These are phyloP conservation scores for Parasteatoda tepidariorum DNA, from an alignment of 1,140 invertebrate species.

Conservation along the genomic window DNA sequence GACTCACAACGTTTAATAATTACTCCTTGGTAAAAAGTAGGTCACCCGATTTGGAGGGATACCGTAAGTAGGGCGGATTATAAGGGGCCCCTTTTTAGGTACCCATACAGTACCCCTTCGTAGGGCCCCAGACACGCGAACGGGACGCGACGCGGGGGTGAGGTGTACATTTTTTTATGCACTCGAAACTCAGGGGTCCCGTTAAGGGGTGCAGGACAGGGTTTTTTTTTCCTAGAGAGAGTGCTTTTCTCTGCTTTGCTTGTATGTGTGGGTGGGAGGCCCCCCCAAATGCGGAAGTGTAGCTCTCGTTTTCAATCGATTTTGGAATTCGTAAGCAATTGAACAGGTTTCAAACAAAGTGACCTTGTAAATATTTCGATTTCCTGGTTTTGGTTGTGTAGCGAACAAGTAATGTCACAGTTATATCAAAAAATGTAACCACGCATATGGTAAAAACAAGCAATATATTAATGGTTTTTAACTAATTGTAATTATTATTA, in stretches of 20 bases:
- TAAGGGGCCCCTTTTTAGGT: constrained; percentile 11
- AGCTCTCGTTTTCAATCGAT: not conserved
- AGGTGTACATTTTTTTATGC: constrained; percentile 11
- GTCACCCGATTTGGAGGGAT: constrained; percentile 38
- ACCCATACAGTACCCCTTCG: constrained; percentile 5
- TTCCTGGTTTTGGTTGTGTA: too few relatives aligned
- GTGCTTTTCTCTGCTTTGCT: constrained; percentile 14
- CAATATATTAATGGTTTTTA: too few relatives aligned
- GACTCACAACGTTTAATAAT: constrained; percentile 33
- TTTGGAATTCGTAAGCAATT: not conserved
- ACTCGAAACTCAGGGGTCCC: constrained; percentile 5
- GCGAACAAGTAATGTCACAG: too few relatives aligned
- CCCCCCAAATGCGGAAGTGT: constrained; percentile 34
- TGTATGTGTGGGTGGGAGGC: constrained; percentile 6
- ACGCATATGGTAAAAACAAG: too few relatives aligned
- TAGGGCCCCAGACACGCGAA: constrained; percentile 46
- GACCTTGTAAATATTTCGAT: too few relatives aligned
- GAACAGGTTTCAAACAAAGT: constrained; percentile 14
- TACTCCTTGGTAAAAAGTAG: constrained; percentile 42
- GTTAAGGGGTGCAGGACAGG: constrained; percentile 15
- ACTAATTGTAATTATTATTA: too few relatives aligned
- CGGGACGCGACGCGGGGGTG: constrained; percentile 31
- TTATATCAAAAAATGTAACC: too few relatives aligned
- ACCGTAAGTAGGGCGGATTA: constrained; percentile 53
- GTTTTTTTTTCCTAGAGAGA: constrained; percentile 26